Percentiles rank a stretch among this genome's conserved stretches.
phyloP scores from a whole-genome alignment of 1,140 invertebrate species.

The Sarcophaga bullata region DNA sequence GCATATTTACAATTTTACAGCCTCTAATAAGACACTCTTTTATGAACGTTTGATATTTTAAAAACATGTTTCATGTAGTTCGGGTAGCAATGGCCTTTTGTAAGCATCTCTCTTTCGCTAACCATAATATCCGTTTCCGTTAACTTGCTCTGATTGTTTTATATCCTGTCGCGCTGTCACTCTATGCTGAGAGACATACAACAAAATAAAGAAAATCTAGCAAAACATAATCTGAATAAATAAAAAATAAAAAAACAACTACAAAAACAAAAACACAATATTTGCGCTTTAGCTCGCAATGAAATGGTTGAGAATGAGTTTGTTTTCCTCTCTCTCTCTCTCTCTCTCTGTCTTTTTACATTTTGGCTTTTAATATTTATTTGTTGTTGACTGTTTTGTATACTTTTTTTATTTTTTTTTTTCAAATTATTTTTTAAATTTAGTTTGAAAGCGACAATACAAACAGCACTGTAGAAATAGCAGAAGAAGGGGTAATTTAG shows the following conservation, averaged over 20 bases:
- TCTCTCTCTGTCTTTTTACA: background rate
- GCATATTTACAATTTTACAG: background rate
- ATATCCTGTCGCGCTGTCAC: conserved; percentile 59
- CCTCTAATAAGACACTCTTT: background rate
- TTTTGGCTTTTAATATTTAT: background rate
- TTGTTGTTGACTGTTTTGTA: background rate
- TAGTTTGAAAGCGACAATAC: background rate
- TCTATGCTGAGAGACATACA: background rate
- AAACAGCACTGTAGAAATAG: background rate
- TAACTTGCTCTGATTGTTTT: conserved; percentile 65
- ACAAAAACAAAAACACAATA: too few relatives aligned
- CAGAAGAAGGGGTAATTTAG: background rate
- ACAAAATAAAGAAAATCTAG: background rate
- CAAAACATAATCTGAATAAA: conserved; percentile 11
- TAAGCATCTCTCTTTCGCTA: conserved; percentile 18
- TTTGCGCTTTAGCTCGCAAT: too few relatives aligned
- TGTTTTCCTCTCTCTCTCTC: background rate
- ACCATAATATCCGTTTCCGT: conserved; percentile 62
- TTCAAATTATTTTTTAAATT: too few relatives aligned
- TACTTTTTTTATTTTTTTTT: background rate
- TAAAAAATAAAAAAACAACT: background rate
- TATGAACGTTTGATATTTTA: background rate
- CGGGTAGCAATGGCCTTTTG: background rate
- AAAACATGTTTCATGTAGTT: background rate
- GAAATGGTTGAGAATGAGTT: background rate